Conservation (phyloP, 2,797 vertebrate species). For the Peromyscus attwateri region DNA sequence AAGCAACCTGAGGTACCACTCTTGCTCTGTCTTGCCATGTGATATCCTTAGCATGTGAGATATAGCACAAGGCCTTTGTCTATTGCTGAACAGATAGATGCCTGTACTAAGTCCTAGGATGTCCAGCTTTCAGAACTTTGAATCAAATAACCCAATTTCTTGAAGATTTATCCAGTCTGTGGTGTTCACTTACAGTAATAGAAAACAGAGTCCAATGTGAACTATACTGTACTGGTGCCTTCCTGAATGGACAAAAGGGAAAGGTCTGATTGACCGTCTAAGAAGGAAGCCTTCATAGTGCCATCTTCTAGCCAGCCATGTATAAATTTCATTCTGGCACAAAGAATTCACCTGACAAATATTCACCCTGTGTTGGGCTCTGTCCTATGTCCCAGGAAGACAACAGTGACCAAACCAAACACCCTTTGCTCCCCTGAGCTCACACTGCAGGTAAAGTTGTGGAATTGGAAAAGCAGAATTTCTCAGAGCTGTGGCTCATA, state of each 20-base stretch:
- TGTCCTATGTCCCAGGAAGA: neutral
- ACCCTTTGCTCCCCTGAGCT: neutral
- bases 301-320: neutral
- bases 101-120: neutral
- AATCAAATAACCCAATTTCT: neutral
- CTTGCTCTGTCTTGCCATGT: neutral
- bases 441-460: neutral
- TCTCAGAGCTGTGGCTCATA: neutral
- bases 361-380: too few relatives aligned
- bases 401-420: rapidly evolving
- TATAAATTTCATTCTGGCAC: neutral
- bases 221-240: neutral
- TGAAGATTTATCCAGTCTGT: neutral
- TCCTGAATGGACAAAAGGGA: neutral
- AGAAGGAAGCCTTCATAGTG: neutral
- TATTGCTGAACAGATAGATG: neutral
- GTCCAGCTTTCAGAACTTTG: neutral
- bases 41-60: neutral
- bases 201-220: neutral
- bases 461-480: rapidly evolving
- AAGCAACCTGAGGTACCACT: neutral
- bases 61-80: neutral
- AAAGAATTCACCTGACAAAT: neutral
- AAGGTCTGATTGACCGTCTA: neutral
- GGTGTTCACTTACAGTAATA: neutral